Base-by-base conservation (phyloP, 2,113 vertebrate species). In the Crypturellus undulatus region DNA sequence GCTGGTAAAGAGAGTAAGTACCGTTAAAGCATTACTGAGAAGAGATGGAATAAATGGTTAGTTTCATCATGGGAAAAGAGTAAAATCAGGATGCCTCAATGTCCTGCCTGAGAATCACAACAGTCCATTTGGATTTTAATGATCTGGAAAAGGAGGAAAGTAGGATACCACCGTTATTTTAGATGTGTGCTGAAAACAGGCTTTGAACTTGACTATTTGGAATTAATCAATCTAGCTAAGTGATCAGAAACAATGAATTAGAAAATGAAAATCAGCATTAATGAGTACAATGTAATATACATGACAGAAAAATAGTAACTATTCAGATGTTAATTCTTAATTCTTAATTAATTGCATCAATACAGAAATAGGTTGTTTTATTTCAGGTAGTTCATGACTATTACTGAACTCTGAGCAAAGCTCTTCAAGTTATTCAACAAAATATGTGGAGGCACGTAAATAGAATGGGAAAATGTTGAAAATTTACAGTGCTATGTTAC, bases 231-330 rank as follows among this genome's bases (percentile, higher is more conserved):
- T 95, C 86, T 89, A 67, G 73, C 86, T 79, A 83, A 90, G 79
- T 80, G 79, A 95, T 83, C 83, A 80, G 72, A 60, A 89, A 80
- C 58, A 90, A 69, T 60, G 34, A 89, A 71, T 25, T 89, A 79
- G 67, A 92, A 95, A 92, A 92, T 81, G 34, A 81, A 95, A 89
- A 91, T 84, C 43, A 82, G 28, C 45, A 21, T 91, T 89, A 79
- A 82, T 54, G 67, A 84, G 22, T 65, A 59, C 43, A 60, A 45
- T 62, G 34, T n/a, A 71, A 90, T 78, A 63, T n/a, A 47, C 65
- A 24, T 70, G 83, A 73, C 17, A 62, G 52, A 75, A 82, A 81
- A 90, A 60, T 49, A 11, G 34, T 79, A 79, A 54, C 20, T 54
- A 30, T 10, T 70, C 10, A 47, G n/a, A 87, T 62, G 26, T 36